These are phyloP conservation scores for Donacobius atricapilla DNA, from an alignment of 2,113 vertebrate genomes.

Conservation along the genomic window DNA sequence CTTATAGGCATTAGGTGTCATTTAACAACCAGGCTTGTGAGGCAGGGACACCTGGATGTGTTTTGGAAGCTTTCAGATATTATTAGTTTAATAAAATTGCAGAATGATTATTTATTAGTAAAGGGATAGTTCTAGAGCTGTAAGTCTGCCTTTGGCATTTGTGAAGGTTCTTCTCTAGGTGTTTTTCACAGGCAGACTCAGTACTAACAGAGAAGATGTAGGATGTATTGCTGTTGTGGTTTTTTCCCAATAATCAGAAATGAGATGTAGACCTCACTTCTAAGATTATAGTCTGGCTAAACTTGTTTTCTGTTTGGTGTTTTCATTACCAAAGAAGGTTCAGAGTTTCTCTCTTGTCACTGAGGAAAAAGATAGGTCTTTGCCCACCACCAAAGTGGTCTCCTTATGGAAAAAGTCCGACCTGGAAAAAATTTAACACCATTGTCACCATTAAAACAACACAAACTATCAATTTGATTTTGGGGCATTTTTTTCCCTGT, in stretches of 20 bases:
- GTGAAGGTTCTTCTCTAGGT: not conserved
- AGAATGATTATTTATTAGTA: not conserved
- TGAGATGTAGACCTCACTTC: not conserved
- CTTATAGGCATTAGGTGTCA: not conserved
- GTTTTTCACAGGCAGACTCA: not conserved
- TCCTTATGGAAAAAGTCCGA: not conserved
- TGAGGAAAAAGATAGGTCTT: not conserved
- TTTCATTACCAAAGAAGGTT: not conserved
- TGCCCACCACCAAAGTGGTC: fast-evolving
- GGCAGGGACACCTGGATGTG: not conserved
- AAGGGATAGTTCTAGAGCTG: not conserved
- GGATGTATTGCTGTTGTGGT: not conserved
- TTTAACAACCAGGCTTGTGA: not conserved
- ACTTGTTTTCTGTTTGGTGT: not conserved
- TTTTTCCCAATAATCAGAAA: not conserved
- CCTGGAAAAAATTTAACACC: not conserved
- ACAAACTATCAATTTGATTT: not conserved
- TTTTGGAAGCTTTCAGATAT: not conserved
- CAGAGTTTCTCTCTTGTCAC: not conserved
- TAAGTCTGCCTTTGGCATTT: not conserved
- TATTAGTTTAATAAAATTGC: not conserved
- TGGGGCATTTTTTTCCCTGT: not conserved
- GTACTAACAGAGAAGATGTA: not conserved
- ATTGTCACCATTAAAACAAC: not conserved
- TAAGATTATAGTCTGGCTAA: not conserved